Conservation (phyloP, 2,888 invertebrate genomes). For the Lasioglossum vierecki region DNA sequence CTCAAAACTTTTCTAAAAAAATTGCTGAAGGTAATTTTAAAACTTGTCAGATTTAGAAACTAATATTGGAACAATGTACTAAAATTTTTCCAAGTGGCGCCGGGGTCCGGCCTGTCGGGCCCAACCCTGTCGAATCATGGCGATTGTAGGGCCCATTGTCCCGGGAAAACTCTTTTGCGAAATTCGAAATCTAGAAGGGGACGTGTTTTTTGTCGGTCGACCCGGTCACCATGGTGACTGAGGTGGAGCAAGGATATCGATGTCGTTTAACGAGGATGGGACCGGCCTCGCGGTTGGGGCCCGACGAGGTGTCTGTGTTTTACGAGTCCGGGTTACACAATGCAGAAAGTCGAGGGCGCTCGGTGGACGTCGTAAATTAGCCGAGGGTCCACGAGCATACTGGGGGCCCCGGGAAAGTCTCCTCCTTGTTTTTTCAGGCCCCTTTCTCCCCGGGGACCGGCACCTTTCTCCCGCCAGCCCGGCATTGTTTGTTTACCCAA, state of each 20-base stretch:
- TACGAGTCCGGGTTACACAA: slow-evolving; percentile 59
- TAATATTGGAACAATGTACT: background rate
- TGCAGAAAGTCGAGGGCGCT: slow-evolving; percentile 24
- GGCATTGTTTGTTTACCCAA: slow-evolving; percentile 43
- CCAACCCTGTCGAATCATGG: slow-evolving; percentile 6
- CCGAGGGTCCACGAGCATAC: slow-evolving; percentile 9
- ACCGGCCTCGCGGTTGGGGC: slow-evolving; percentile 40
- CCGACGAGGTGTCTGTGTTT: slow-evolving; percentile 48
- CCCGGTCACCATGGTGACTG: background rate
- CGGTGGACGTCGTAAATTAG: slow-evolving; percentile 58
- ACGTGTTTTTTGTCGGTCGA: background rate
- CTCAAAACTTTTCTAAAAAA: too few relatives aligned
- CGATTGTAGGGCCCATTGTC: background rate
- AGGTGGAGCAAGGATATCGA: slow-evolving; percentile 45
- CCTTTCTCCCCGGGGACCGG: slow-evolving; percentile 38
- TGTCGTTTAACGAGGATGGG: slow-evolving; percentile 60
- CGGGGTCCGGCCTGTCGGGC: background rate
- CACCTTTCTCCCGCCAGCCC: slow-evolving; percentile 46
- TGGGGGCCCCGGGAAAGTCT: slow-evolving; percentile 22
- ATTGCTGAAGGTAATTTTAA: rapidly evolving
- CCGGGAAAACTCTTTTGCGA: background rate
- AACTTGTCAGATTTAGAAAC: background rate
- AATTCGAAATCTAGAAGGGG: slow-evolving; percentile 22
- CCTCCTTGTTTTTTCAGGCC: slow-evolving; percentile 38
- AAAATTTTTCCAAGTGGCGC: background rate